A percentile compares a stretch with the other conserved stretches of the same genome.
Evolutionary conservation across 1,140 invertebrate genomes (phyloP).

Genomic region (Anastatus disparis): DNA sequence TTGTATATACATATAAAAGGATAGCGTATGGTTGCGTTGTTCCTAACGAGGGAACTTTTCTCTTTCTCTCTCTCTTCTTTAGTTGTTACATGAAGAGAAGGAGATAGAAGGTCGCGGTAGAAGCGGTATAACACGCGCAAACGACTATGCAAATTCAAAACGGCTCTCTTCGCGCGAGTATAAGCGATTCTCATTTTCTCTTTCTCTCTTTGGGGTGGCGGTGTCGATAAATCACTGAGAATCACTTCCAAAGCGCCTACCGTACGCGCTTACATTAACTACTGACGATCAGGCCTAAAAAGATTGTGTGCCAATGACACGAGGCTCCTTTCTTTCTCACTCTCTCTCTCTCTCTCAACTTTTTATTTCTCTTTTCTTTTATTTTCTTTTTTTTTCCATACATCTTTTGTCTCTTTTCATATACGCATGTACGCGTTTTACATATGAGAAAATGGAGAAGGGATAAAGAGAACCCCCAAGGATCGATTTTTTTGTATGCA

Average conservation of each 20-base stretch:
- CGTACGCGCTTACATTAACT: conserved; percentile 46
- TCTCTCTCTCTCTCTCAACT: neutral
- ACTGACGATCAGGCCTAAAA: conserved; percentile 48
- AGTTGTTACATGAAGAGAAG: too few species aligned
- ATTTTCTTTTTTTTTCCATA: neutral
- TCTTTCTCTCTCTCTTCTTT: neutral
- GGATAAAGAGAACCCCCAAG: too few species aligned
- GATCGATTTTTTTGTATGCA: neutral
- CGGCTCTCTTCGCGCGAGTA: too few species aligned
- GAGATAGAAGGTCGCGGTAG: neutral
- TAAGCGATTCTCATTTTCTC: neutral
- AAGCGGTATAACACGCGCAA: conserved; percentile 26
- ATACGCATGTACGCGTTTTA: too few species aligned
- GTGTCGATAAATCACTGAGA: conserved; percentile 55
- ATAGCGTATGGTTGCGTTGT: too few species aligned
- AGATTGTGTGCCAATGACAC: conserved; percentile 39
- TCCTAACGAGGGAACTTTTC: neutral
- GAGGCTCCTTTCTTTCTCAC: neutral
- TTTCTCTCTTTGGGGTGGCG: conserved; percentile 46
- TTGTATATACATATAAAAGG: too few species aligned
- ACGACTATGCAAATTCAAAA: conserved; percentile 39
- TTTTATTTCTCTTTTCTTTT: neutral
- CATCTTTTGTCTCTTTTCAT: conserved; percentile 38
- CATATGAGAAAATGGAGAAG: too few species aligned
- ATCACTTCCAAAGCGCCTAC: conserved; percentile 55